These are phyloP conservation scores for Acanthaster planci DNA, from an alignment of 35 echinoderm and acorn worm species.

Conservation along the genomic window DNA sequence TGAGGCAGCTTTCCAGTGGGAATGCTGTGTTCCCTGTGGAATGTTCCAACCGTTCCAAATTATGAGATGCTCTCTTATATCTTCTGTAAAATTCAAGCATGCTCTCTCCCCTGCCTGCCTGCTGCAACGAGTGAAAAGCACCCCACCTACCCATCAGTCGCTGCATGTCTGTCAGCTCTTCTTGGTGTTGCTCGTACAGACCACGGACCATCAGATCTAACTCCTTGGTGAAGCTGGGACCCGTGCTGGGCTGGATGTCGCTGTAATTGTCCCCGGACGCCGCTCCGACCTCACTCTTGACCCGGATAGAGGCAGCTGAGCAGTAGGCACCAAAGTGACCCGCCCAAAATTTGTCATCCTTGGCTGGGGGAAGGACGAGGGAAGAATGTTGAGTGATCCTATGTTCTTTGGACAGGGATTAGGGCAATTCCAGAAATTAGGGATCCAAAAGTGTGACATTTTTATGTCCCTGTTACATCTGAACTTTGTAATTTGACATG, in stretches of 20 bases:
- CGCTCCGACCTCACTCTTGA: conserved; percentile 68
- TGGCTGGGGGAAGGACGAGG: conserved; percentile 19
- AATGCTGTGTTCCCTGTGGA: too few species aligned
- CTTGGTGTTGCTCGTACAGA: conserved; percentile 32
- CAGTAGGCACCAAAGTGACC: conserved; percentile 67
- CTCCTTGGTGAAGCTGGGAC: conserved; percentile 6
- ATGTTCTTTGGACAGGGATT: too few species aligned
- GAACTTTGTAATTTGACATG: too few species aligned
- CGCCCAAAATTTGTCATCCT: conserved; percentile 87
- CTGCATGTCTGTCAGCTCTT: conserved; percentile 44
- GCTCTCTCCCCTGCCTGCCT: too few species aligned
- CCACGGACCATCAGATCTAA: conserved; percentile 31
- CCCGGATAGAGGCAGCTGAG: conserved; percentile 63
- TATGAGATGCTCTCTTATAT: too few species aligned
- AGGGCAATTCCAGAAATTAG: too few species aligned
- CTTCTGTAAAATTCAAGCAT: too few species aligned
- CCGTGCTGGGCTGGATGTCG: conserved; percentile 37
- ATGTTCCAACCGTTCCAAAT: too few species aligned
- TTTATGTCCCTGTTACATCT: too few species aligned
- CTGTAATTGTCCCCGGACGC: conserved; percentile 50
- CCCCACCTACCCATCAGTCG: conserved; percentile 23
- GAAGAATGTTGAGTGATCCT: background rate
- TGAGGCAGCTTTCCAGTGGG: too few species aligned
- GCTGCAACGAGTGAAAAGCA: background rate
- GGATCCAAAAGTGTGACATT: too few species aligned